Conservation (phyloP, 2,888 invertebrate genomes). For the Aphrophora alni region DNA sequence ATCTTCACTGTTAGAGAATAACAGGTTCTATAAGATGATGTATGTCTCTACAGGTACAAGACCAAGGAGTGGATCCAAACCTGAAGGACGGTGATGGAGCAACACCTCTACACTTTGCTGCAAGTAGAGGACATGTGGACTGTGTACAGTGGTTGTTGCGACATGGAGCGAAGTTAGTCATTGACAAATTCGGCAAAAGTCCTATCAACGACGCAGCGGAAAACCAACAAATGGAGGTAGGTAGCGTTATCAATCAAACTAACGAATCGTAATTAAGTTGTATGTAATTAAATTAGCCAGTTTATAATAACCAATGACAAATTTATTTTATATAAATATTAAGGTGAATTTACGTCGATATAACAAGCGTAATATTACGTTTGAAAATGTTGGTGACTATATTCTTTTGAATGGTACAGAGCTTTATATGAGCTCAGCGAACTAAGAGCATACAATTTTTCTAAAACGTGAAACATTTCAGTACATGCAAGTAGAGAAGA, state of each 20-base stretch:
- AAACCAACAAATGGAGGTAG: slow-evolving; percentile 86
- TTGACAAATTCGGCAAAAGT: slow-evolving; percentile 88
- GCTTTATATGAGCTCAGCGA: no score
- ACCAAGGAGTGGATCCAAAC: slow-evolving; percentile 84
- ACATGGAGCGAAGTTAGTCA: slow-evolving; percentile 79
- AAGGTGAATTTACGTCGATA: background rate
- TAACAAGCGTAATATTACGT: no score
- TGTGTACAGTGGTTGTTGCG: slow-evolving; percentile 82
- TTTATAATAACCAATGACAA: background rate
- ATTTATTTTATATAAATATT: background rate
- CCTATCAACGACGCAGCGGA: slow-evolving; percentile 92
- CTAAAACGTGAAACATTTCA: no score
- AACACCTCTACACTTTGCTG: slow-evolving; percentile 88
- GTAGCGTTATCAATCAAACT: slow-evolving; percentile 35
- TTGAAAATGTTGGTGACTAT: no score
- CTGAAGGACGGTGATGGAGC: slow-evolving; percentile 87
- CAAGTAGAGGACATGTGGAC: slow-evolving; percentile 80
- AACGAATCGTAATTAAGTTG: background rate
- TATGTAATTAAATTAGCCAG: background rate
- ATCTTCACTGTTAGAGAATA: no score
- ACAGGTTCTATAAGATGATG: no score
- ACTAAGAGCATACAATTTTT: no score
- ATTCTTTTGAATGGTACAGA: no score
- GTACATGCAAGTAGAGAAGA: no score
- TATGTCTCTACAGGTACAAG: slow-evolving; percentile 69